Evolutionary conservation across 64 coral and sea anemone genomes (phyloP).

Genomic region (Porites australiensis): DNA sequence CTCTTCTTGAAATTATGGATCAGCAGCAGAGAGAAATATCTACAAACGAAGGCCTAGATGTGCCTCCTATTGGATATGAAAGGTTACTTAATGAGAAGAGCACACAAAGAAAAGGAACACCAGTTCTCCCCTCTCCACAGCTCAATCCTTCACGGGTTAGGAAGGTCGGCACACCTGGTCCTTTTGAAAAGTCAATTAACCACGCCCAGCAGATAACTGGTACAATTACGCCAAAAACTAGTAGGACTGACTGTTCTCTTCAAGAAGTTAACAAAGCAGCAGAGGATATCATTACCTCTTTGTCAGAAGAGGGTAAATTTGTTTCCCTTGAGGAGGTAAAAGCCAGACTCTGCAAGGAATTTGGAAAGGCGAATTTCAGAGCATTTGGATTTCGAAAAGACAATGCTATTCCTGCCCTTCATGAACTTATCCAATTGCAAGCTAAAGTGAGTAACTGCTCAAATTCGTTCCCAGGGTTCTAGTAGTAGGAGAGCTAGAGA

Average conservation of each 20-base stretch:
- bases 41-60: neutral
- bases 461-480: neutral
- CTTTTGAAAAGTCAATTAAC: constrained; percentile 78
- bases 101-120: neutral
- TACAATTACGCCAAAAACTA: neutral
- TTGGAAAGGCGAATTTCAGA: constrained; percentile 59
- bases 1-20: constrained; percentile 17
- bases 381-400: constrained; percentile 60
- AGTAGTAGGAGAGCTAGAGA: no score
- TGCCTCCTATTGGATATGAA: neutral
- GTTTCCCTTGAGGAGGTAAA: constrained; percentile 79
- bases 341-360: constrained; percentile 50
- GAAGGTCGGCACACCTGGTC: constrained; percentile 34
- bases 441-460: constrained; percentile 60
- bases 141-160: constrained; percentile 25
- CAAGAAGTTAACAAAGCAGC: constrained; percentile 72
- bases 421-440: constrained; percentile 69
- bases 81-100: neutral
- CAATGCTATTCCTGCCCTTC: constrained; percentile 54
- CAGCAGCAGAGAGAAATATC: constrained; percentile 29
- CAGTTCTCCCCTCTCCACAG: neutral
- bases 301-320: constrained; percentile 59
- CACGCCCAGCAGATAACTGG: constrained; percentile 18
- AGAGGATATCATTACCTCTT: constrained; percentile 41
- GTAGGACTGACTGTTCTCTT: neutral